Evolutionary conservation across 2,888 invertebrate species (phyloP).

Genomic region (Melinaea marsaeus): DNA sequence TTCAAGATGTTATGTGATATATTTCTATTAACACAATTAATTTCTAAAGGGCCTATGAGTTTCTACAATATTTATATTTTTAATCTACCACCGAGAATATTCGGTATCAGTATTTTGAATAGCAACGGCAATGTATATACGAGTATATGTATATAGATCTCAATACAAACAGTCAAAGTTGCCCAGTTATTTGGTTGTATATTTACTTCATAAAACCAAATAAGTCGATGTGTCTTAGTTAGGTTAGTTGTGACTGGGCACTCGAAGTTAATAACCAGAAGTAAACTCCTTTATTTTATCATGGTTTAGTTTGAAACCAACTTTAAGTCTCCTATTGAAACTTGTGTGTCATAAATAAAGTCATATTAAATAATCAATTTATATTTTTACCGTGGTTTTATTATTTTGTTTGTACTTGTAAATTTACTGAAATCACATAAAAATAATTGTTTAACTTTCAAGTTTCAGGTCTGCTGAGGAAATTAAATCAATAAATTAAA

Average conservation of each 20-base stretch:
- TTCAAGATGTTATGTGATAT: too few relatives aligned
- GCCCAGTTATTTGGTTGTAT: neutral
- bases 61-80: neutral
- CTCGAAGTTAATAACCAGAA: slow-evolving; percentile 93
- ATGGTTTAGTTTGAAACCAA: slow-evolving; percentile 90
- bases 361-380: slow-evolving; percentile 1
- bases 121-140: neutral
- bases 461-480: slow-evolving; percentile 1
- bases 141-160: neutral
- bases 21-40: neutral
- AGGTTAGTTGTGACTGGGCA: slow-evolving; percentile 91
- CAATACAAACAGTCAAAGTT: neutral
- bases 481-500: neutral
- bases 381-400: too few relatives aligned
- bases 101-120: neutral
- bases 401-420: too few relatives aligned
- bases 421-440: too few relatives aligned
- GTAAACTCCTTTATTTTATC: slow-evolving; percentile 93
- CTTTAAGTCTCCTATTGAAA: slow-evolving; percentile 87
- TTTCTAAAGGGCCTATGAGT: too few relatives aligned
- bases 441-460: neutral
- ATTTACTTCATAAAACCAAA: slow-evolving; percentile 88
- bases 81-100: neutral
- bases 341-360: slow-evolving; percentile 78
- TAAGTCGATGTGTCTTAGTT: slow-evolving; percentile 88